A percentile compares a stretch with the other conserved stretches of the same genome.
These are phyloP conservation scores for Abramis brama DNA, from an alignment of 2,113 vertebrate genomes.

Conservation along the genomic window DNA sequence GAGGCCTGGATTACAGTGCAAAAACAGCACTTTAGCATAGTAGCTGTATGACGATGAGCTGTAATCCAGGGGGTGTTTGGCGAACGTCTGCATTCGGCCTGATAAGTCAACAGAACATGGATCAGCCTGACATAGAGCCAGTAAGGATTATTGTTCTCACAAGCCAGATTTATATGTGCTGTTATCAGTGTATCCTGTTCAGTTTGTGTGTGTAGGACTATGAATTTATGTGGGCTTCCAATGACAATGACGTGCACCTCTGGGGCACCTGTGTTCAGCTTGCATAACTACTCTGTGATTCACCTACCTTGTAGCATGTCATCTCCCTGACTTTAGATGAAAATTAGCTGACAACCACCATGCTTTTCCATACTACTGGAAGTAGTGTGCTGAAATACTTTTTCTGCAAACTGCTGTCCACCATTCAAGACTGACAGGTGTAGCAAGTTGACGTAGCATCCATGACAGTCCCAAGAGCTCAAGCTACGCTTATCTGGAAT, in stretches of 20 bases:
- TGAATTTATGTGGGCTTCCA: not conserved
- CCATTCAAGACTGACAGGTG: not conserved
- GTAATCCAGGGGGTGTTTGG: constrained; percentile 25
- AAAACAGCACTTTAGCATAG: constrained; percentile 41
- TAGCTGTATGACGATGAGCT: not conserved
- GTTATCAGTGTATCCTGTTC: constrained; percentile 3
- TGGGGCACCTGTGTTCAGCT: not conserved
- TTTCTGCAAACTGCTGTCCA: not conserved
- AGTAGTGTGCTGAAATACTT: not conserved
- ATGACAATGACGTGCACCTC: constrained; percentile 1
- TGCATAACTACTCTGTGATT: not conserved
- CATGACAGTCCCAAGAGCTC: not conserved
- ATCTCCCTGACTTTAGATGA: not conserved
- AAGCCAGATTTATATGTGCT: not conserved
- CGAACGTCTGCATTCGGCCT: constrained; percentile 1
- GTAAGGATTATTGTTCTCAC: constrained; percentile 25
- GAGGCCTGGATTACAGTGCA: constrained; percentile 47
- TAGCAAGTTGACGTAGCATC: not conserved
- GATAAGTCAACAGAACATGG: constrained; percentile 38
- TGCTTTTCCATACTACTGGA: not conserved
- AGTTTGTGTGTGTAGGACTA: not conserved
- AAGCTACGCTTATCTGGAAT: not conserved
- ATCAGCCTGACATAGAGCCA: constrained; percentile 33
- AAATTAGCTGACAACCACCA: not conserved
- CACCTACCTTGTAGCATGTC: not conserved